Evolutionary conservation across 2,113 vertebrate species (phyloP).

Genomic region (Zapus hudsonius): DNA sequence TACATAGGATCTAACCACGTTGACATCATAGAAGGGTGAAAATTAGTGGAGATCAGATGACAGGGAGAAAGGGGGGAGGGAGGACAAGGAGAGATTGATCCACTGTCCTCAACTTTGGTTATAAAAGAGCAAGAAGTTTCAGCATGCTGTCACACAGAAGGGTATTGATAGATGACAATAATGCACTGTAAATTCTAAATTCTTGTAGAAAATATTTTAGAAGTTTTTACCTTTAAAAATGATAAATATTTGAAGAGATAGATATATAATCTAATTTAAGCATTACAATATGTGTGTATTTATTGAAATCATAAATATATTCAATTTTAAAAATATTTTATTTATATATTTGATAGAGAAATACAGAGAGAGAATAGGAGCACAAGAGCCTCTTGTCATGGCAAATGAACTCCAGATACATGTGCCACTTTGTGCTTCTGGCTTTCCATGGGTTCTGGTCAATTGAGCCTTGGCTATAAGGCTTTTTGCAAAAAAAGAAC

Average conservation of each 20-base stretch:
- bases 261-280: background rate
- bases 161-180: background rate
- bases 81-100: no score
- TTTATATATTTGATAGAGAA: no score
- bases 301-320: background rate
- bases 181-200: background rate
- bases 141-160: background rate
- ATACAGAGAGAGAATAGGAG: no score
- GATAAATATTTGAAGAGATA: background rate
- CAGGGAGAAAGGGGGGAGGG: no score
- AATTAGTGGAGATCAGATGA: no score
- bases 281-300: background rate
- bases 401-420: no score
- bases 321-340: background rate
- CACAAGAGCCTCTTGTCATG: no score
- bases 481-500: no score
- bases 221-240: background rate
- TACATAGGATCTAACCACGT: background rate
- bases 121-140: background rate
- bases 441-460: no score
- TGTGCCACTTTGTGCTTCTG: no score
- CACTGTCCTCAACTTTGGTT: no score
- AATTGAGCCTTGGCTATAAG: no score
- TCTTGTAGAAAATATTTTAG: background rate
- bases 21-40: background rate